Base-by-base conservation (phyloP, 2,113 vertebrate genomes). In the Thymallus thymallus region DNA sequence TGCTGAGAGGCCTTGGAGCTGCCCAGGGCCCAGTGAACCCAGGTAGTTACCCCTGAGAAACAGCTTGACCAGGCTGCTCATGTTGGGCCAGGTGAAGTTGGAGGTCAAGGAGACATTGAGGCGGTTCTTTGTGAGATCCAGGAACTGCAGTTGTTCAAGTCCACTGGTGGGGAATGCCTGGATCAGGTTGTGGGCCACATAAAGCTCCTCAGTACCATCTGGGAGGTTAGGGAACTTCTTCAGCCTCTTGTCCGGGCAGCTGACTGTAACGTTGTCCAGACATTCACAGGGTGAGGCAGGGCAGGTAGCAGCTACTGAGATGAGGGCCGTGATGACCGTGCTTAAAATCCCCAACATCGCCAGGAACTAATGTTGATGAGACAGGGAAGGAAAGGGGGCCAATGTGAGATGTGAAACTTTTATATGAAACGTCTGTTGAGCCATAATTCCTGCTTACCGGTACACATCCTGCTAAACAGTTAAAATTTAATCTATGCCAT, bases 41-140 rank as follows among this genome's bases (percentile, higher is more conserved):
- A 92, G 65, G 14, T 2, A 6, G 22, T 91, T 92, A 45, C 81
- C 66, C 2, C 74, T 80, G 1, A 92, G 80, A 51, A 83, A 77
- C 18, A 92, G 86, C 20, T 86, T 80, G 6, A 46, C 22, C 41
- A 92, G 84, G 13, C 74, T 74, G 1, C 51, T 76, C 86, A 90
- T 88, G 3, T 71, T 78, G 48, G 83, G 84, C 77, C 86, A 86
- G 51, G 22, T 81, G 41, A 10, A 68, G 29, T 26, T 77, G 55
- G 10, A 6, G 5, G 69, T 67, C 0, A 86, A 3, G 45, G 76
- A 86, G 41, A 23, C 1, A 29, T 78, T 73, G 22, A 91, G 69
- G 22, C 73, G 23, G 62, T 92, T 92, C n/a, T 77, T 76, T 1
- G 85, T 90, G 35, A 92, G 76, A 63, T 92, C 90, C 55, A 92